Conservation (phyloP, 2,113 vertebrate species). For the Nothoprocta perdicaria region DNA sequence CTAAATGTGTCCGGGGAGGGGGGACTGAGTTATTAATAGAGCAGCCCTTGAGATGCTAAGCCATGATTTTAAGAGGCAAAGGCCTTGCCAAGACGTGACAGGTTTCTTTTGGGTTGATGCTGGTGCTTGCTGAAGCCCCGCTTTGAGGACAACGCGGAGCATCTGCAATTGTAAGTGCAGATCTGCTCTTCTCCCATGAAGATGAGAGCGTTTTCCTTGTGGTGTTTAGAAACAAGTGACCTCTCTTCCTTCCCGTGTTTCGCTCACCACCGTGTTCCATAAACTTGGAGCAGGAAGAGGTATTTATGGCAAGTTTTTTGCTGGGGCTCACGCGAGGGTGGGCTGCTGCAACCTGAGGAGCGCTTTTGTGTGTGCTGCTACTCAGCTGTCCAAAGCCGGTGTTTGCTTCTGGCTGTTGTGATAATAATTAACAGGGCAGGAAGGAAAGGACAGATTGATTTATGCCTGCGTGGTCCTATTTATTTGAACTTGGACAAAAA, state of each 20-base stretch:
- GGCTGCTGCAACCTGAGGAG: conserved; percentile 58
- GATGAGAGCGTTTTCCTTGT: not conserved
- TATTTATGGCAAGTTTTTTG: conserved; percentile 30
- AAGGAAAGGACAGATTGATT: conserved; percentile 36
- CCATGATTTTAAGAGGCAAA: not conserved
- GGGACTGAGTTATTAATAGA: conserved; percentile 10
- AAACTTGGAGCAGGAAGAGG: conserved; percentile 35
- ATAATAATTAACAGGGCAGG: conserved; percentile 63
- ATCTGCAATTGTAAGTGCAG: not conserved
- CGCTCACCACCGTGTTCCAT: conserved; percentile 3
- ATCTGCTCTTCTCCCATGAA: not conserved
- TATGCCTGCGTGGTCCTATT: not conserved
- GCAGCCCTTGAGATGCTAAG: not conserved
- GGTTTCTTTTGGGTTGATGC: not conserved
- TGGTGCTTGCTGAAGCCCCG: not conserved
- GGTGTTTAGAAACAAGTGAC: conserved; percentile 21
- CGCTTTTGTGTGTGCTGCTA: conserved; percentile 25
- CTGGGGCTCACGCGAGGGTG: conserved; percentile 48
- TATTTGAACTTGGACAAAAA: not conserved
- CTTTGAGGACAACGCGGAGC: not conserved
- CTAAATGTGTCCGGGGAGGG: not conserved
- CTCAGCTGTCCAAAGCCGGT: conserved; percentile 43
- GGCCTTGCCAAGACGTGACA: not conserved
- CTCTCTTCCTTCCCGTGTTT: conserved; percentile 10
- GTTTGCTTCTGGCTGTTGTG: conserved; percentile 54